phyloP scores from a whole-genome alignment of 2,888 invertebrate species.

The Griposia aprilina region DNA sequence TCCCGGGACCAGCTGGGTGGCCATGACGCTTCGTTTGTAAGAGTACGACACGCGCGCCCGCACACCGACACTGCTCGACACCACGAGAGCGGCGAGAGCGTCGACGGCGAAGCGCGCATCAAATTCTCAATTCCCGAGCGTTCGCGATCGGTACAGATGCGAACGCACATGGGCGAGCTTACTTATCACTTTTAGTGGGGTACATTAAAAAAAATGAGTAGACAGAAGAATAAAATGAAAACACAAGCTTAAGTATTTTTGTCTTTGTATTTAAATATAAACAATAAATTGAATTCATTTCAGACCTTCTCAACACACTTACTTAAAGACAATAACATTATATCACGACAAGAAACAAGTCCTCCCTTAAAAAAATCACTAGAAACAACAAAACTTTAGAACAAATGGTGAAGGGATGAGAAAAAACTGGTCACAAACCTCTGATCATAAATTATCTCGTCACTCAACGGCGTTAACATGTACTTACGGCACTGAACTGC shows the following conservation, averaged over 20 bases:
- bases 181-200: too few species aligned
- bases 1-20: too few species aligned
- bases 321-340: constrained; percentile 2
- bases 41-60: too few species aligned
- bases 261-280: too few species aligned
- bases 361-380: constrained; percentile 62
- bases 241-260: too few species aligned
- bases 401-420: constrained; percentile 77
- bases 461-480: constrained; percentile 77
- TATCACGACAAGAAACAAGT: constrained; percentile 42
- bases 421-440: constrained; percentile 79
- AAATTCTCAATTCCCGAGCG: too few species aligned
- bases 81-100: too few species aligned
- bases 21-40: too few species aligned
- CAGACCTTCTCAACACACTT: neutral
- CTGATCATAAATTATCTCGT: constrained; percentile 81
- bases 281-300: neutral
- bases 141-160: too few species aligned
- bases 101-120: too few species aligned
- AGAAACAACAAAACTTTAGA: constrained; percentile 65
- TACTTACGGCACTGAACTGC: constrained; percentile 37
- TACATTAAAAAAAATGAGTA: neutral
- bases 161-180: too few species aligned
- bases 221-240: neutral
- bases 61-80: too few species aligned